Conservation (phyloP, 2,797 vertebrate genomes). For the Ptychadena robeensis region DNA sequence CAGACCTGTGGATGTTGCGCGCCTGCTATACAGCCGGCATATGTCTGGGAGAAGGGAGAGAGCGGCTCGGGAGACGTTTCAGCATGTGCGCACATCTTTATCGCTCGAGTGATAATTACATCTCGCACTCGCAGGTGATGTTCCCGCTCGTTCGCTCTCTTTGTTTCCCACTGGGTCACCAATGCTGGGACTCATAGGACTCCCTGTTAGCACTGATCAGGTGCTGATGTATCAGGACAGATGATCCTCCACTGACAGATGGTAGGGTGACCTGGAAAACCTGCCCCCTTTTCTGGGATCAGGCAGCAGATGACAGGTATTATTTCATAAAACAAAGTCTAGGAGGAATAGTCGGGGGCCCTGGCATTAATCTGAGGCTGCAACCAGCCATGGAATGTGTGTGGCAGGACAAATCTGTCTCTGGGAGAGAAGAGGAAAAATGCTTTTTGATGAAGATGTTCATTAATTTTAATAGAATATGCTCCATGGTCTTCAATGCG, state of each 20-base stretch:
- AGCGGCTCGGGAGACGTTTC: slow-evolving; percentile 67
- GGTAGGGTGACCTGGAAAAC: slow-evolving; percentile 91
- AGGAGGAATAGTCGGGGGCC: slow-evolving; percentile 82
- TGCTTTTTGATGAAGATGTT: slow-evolving; percentile 98
- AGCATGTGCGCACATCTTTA: slow-evolving; percentile 80
- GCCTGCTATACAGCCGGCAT: slow-evolving; percentile 9
- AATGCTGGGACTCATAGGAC: slow-evolving; percentile 80
- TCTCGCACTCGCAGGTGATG: slow-evolving; percentile 84
- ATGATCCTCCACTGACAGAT: slow-evolving; percentile 86
- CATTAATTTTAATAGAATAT: slow-evolving; percentile 98
- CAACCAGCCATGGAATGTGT: slow-evolving; percentile 92
- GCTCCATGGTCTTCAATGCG: slow-evolving; percentile 91
- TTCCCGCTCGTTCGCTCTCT: slow-evolving; percentile 77
- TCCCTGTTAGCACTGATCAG: slow-evolving; percentile 93
- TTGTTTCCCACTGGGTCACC: slow-evolving; percentile 80
- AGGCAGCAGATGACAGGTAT: slow-evolving; percentile 96
- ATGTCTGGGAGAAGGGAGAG: slow-evolving; percentile 74
- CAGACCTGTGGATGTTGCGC: slow-evolving; percentile 36
- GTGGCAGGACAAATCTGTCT: slow-evolving; percentile 93
- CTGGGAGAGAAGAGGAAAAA: slow-evolving; percentile 85
- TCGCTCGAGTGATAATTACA: slow-evolving; percentile 85
- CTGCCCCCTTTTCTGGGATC: slow-evolving; percentile 91
- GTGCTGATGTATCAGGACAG: slow-evolving; percentile 89
- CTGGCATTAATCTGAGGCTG: slow-evolving; percentile 88
- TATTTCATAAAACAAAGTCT: slow-evolving; percentile 92